Base-by-base conservation (phyloP, 2,797 vertebrate genomes). In the Loris lydekkerianus region DNA sequence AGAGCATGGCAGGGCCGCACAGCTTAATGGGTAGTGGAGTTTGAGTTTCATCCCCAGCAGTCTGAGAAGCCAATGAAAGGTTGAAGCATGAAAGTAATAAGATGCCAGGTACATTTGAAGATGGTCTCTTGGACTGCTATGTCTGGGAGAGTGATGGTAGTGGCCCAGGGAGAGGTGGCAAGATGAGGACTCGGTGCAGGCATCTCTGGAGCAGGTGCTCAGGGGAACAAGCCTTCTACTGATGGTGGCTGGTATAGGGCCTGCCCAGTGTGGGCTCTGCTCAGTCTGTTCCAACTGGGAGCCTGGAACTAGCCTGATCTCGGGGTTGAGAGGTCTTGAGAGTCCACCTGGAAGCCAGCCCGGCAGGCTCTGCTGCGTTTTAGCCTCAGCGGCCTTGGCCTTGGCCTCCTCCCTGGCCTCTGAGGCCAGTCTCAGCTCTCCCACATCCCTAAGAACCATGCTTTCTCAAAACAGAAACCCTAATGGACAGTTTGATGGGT, bases 171-270 rank as follows among this genome's bases (percentile, higher is more conserved):
- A 67, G 82, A 75, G 6, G 21, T 15, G n/a, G 2, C 29, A 5
- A 53, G n/a, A 21, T 5, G 1, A 49, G 43, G 49, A 60, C 23
- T 34, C 27, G 23, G 10, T 18, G 60, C 73, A 46, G 73, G 25
- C 37, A 17, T 65, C 53, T 77, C 46, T 34, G 40, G 65, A 70
- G 27, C 37, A n/a, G 2, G 1, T n/a, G 23, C 5, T 31, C 21
- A 4, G 1, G 27, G 34, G 56, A 10, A 23, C 46, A 61, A 49
- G 0, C 76, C 10, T 3, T 84, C 15, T 7, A 2, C 6, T 4
- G 14, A 14, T 1, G 31, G 31, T 2, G 0, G 17, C n/a, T 40
- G 3, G 37, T 17, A 5, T 10, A 7, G 3, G 63, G 37, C 49
- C 72, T 70, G n/a, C n/a, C n/a, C 29, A 20, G 23, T 3, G 15